phyloP scores from a whole-genome alignment of 2,113 vertebrate genomes.

The Leptodactylus fuscus region DNA sequence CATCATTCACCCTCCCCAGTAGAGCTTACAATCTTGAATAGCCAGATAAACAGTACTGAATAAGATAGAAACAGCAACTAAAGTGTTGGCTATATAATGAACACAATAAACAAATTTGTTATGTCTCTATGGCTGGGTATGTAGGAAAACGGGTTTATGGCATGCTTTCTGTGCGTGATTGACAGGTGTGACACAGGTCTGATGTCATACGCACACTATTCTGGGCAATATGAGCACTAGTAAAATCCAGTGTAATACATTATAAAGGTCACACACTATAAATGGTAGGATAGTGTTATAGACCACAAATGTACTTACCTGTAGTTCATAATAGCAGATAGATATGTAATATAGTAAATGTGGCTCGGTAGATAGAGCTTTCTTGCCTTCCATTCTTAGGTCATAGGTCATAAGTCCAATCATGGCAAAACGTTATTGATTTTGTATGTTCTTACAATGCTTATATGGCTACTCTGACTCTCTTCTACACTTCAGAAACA shows the following conservation, averaged over 20 bases:
- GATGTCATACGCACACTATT: not conserved
- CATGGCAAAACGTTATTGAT: no score
- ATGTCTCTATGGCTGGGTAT: constrained; percentile 17
- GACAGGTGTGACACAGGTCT: constrained; percentile 11
- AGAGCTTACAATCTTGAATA: not conserved
- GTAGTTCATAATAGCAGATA: no score
- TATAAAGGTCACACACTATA: not conserved
- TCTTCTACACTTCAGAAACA: no score
- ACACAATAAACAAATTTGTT: constrained; percentile 5
- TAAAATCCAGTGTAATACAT: not conserved
- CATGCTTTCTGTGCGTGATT: not conserved
- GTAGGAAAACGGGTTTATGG: not conserved
- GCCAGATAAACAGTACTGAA: not conserved
- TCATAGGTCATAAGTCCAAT: no score
- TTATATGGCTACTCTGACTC: no score
- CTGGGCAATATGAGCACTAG: not conserved
- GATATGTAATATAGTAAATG: no score
- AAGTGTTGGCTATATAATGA: not conserved
- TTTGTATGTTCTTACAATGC: no score
- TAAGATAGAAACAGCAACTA: not conserved
- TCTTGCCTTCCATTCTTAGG: no score
- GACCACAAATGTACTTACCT: not conserved
- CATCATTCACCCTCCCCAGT: no score
- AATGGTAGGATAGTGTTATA: not conserved
- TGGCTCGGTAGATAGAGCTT: no score